These are phyloP conservation scores for Stercorarius parasiticus DNA, from an alignment of 2,113 vertebrate species.

Conservation along the genomic window DNA sequence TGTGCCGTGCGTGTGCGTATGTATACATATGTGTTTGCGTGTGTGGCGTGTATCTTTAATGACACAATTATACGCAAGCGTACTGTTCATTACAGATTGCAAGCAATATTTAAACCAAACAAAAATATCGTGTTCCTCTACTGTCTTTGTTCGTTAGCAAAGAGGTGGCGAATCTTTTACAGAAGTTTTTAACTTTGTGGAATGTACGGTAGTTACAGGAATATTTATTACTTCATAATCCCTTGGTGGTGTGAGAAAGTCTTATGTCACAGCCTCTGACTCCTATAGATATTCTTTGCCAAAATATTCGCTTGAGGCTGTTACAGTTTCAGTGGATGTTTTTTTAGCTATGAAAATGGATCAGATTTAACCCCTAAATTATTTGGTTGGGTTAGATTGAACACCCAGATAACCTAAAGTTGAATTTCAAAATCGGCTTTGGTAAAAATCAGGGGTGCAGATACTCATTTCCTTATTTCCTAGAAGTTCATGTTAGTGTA, in stretches of 20 bases:
- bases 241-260: neutral
- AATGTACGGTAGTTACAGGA: neutral
- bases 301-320: neutral
- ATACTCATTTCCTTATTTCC: neutral
- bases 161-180: neutral
- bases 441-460: neutral
- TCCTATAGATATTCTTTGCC: neutral
- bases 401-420: neutral
- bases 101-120: slow-evolving; percentile 4
- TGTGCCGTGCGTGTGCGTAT: neutral
- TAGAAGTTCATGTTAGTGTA: neutral
- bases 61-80: neutral
- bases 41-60: neutral
- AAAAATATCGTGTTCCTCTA: neutral
- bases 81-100: neutral
- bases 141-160: neutral
- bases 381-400: neutral
- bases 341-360: neutral
- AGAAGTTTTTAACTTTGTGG: neutral
- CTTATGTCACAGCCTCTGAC: neutral
- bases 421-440: neutral
- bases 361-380: neutral
- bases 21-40: neutral
- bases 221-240: neutral
- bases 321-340: neutral